phyloP scores from a whole-genome alignment of 2,113 vertebrate species.

The Sapayoa aenigma region DNA sequence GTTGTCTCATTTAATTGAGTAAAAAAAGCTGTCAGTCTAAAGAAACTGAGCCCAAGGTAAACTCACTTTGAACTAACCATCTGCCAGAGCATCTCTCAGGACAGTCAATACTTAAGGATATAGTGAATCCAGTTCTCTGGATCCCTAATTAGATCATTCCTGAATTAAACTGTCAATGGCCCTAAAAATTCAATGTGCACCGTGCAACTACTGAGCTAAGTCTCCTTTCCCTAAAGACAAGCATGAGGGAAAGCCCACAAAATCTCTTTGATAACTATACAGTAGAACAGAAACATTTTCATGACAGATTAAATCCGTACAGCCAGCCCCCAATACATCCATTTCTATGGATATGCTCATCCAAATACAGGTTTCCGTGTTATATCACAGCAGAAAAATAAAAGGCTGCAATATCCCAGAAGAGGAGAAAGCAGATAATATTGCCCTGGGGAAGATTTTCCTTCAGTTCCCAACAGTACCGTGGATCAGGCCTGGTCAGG shows the following conservation, averaged over 20 bases:
- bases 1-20: constrained; percentile 79
- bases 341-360: neutral
- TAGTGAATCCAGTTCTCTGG: constrained; percentile 52
- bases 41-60: constrained; percentile 76
- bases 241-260: neutral
- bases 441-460: neutral
- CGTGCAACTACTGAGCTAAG: constrained; percentile 59
- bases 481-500: neutral
- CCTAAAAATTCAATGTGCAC: constrained; percentile 45
- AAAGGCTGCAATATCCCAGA: neutral
- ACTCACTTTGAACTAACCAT: constrained; percentile 80
- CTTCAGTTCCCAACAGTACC: neutral
- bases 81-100: constrained; percentile 76
- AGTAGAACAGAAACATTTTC: constrained; percentile 1
- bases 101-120: constrained; percentile 70
- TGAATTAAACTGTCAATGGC: constrained; percentile 71
- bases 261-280: neutral
- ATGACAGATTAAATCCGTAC: constrained; percentile 18
- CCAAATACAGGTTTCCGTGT: neutral
- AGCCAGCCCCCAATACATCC: neutral
- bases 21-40: constrained; percentile 80
- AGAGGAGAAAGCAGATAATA: neutral
- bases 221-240: constrained; percentile 42
- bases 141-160: constrained; percentile 75
- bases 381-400: neutral